A percentile compares a stretch with the other conserved stretches of the same genome.
Evolutionary conservation across 1,140 invertebrate genomes (phyloP).

Genomic region (Drosophila azteca): DNA sequence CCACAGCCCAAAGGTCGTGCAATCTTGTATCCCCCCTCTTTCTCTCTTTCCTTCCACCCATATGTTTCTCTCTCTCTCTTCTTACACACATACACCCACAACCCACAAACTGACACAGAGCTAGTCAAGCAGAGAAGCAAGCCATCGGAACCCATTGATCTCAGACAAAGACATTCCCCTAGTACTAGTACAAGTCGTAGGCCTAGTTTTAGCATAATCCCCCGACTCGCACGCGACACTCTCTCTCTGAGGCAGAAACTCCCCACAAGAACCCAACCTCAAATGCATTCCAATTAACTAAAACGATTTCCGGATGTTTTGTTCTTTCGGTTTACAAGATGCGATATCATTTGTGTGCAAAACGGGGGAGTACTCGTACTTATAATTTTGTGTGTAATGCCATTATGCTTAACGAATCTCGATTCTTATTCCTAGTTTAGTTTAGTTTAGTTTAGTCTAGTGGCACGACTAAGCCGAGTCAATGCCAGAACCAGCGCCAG

Average conservation of each 20-base stretch:
- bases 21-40: neutral
- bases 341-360: constrained; percentile 77
- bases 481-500: no score
- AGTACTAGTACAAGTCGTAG: neutral
- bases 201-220: constrained; percentile 16
- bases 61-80: constrained; percentile 7
- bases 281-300: constrained; percentile 21
- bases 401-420: constrained; percentile 41
- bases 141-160: constrained; percentile 39
- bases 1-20: no score
- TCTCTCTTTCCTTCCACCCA: neutral
- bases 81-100: constrained; percentile 3
- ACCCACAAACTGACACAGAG: constrained; percentile 11
- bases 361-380: constrained; percentile 40
- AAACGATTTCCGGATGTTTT: constrained; percentile 21
- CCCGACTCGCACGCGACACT: neutral
- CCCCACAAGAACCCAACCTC: neutral
- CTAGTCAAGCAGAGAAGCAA: constrained; percentile 35
- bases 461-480: no score
- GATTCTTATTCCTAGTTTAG: constrained; percentile 59
- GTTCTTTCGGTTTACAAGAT: constrained; percentile 50
- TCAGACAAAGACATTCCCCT: constrained; percentile 19
- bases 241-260: constrained; percentile 7
- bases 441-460: constrained; percentile 15
- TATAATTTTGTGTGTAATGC: constrained; percentile 61